Base-by-base conservation (phyloP, 2,888 invertebrate species). In the Chironomus tentans region DNA sequence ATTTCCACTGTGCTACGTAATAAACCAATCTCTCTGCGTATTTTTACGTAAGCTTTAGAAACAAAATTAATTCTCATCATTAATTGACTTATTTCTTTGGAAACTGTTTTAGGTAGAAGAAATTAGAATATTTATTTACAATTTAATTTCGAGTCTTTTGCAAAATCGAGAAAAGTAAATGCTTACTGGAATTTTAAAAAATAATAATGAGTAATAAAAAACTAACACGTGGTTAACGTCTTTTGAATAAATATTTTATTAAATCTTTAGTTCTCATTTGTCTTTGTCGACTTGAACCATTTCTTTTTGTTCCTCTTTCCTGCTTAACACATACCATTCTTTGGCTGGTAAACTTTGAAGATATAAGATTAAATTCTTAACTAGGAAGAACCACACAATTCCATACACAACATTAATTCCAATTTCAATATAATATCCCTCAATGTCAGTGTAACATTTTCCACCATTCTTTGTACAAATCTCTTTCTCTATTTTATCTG, bases 361-460 rank as follows among this genome's bases (percentile, higher is more conserved):
- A 78, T 87, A 84, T 70, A 86, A 85, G 74, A 96, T 90, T 82
- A 89, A 90, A 75, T 87, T 88, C 74, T 87, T 86, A 21, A 92
- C 92, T 89, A 92, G 92, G 61, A 86, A 84, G 3, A 94, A 85
- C 97, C 97, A 97, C 0, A 92, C 75, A 78, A 93, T 87, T 2
- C 97, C 97, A 72, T 95, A 86, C 0, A 91, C 82, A 2, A 92
- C 84, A 81, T 96, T 95, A 6, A 94, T 82, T 0, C 87, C 81
- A 0, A 91, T 91, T 84, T 97, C 94, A 78, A 97, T 87, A 83
- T 96, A 97, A 84, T 92, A 98, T 0, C 97, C 98, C 46, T 95
- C 81, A 3, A 95, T 81, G 3, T 85, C 84, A 0, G 89, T 92
- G 0, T 85, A 80, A 80, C 97, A 98, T 4, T 85, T 84, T 0